These are phyloP conservation scores for Acromyrmex echinatior DNA, from an alignment of 1,140 invertebrate genomes.

Conservation along the genomic window DNA sequence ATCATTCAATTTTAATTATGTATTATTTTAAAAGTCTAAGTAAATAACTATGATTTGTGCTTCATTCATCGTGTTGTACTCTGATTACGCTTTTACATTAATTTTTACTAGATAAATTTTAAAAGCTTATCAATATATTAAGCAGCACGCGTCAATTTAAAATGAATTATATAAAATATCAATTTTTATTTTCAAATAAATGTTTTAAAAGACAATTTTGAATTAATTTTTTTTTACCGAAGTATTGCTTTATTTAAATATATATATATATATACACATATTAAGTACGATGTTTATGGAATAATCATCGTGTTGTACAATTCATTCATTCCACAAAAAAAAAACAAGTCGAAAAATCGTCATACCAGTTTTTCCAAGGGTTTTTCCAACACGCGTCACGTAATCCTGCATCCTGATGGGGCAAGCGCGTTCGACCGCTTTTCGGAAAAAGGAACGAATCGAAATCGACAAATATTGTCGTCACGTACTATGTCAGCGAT, in stretches of 20 bases:
- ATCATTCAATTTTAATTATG: too few species aligned
- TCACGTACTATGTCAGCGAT: constrained; percentile 55
- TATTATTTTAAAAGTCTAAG: too few species aligned
- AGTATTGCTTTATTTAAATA: not conserved
- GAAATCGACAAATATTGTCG: constrained; percentile 66
- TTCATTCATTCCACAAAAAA: not conserved
- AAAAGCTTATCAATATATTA: not conserved
- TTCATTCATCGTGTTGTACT: too few species aligned
- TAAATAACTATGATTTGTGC: too few species aligned
- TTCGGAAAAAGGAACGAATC: constrained; percentile 49
- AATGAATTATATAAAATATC: not conserved
- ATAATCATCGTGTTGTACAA: not conserved
- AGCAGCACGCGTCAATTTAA: not conserved
- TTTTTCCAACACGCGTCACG: constrained; percentile 43
- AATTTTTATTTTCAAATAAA: constrained; percentile 6
- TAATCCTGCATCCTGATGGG: constrained; percentile 51
- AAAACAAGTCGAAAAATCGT: not conserved
- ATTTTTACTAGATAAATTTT: not conserved
- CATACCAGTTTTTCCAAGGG: not conserved
- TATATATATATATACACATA: not conserved
- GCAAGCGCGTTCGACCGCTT: constrained; percentile 31
- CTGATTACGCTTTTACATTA: too few species aligned
- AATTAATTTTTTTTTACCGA: not conserved
- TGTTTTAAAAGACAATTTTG: not conserved
- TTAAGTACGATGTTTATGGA: not conserved